Evolutionary conservation across 2,888 invertebrate species (phyloP).

Genomic region (Lasioglossum morio): DNA sequence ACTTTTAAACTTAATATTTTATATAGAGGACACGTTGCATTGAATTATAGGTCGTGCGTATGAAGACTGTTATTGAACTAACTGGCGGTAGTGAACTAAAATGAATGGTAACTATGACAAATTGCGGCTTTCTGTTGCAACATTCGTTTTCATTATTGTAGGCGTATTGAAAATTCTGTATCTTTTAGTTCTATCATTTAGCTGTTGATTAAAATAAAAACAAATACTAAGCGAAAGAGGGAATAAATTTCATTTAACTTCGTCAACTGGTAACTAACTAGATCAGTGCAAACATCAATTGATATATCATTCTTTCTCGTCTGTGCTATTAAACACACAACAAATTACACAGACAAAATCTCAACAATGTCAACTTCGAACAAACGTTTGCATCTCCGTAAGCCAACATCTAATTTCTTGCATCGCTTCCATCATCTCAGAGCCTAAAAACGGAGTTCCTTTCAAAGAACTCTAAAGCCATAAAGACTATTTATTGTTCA

Average conservation of each 20-base stretch:
- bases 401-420: no score
- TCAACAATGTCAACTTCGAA: no score
- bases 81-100: background rate
- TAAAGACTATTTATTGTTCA: conserved; percentile 9
- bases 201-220: background rate
- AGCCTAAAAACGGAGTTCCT: background rate
- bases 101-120: background rate
- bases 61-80: background rate
- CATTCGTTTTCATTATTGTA: background rate
- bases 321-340: no score
- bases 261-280: no score
- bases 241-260: no score
- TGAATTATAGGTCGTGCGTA: background rate
- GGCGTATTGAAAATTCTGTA: background rate
- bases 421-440: background rate
- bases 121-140: background rate
- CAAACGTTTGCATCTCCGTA: background rate
- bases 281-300: no score
- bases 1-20: background rate
- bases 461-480: background rate
- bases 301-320: no score
- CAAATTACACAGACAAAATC: background rate
- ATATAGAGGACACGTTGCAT: background rate
- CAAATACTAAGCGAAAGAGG: background rate
- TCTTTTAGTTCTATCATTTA: background rate